Evolutionary conservation across 2,797 vertebrate genomes (phyloP).

Genomic region (Holocentrus rufus): DNA sequence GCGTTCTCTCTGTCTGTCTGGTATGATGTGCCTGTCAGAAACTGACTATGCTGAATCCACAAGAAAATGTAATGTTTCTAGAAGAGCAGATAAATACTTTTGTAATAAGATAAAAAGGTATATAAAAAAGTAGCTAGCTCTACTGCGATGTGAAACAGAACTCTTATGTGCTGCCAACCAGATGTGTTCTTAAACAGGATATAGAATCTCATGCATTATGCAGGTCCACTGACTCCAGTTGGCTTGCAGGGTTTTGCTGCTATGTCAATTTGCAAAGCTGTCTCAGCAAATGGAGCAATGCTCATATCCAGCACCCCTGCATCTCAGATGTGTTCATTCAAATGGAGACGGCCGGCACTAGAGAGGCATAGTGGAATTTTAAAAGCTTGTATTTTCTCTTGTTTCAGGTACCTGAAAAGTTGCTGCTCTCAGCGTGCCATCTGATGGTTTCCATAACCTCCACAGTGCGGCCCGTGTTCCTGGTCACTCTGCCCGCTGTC

Average conservation of each 20-base stretch:
- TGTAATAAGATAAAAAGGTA: no score
- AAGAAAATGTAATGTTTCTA: no score
- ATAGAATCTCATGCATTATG: neutral
- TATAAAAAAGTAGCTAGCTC: no score
- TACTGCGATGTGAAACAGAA: no score
- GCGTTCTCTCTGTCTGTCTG: no score
- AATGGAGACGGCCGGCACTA: neutral
- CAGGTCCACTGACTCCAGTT: neutral
- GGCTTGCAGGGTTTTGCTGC: neutral
- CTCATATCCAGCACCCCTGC: neutral
- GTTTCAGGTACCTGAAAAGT: conserved; percentile 93
- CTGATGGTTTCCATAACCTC: conserved; percentile 94
- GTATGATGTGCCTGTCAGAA: no score
- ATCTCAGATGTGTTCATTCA: neutral
- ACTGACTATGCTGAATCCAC: no score
- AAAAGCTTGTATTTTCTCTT: neutral
- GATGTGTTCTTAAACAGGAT: neutral
- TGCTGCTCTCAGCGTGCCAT: conserved; percentile 93
- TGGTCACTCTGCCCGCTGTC: conserved; percentile 92
- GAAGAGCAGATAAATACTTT: no score
- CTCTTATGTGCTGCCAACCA: neutral
- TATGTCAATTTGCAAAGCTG: neutral
- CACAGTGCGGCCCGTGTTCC: conserved; percentile 93
- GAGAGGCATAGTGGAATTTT: neutral
- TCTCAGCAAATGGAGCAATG: neutral